Percentiles rank a stretch among this genome's conserved stretches.
Conservation (phyloP, 1,140 invertebrate species). For the Neocloeon triangulifer region DNA sequence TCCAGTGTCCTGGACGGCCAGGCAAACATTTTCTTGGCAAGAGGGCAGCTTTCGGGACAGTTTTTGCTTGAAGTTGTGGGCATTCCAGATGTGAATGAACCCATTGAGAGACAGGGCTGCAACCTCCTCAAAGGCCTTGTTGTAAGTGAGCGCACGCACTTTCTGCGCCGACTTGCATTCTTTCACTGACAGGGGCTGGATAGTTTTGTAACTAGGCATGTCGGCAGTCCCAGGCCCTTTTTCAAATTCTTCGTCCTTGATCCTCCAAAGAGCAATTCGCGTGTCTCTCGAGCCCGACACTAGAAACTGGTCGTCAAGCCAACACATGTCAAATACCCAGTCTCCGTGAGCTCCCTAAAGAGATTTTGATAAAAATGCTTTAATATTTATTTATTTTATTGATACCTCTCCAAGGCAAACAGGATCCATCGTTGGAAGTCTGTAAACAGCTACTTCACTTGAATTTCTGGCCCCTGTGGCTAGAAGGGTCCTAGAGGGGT, state of each 20-base stretch:
- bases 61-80: slow-evolving; percentile 61
- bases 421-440: slow-evolving; percentile 78
- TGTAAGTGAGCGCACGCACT: slow-evolving; percentile 71
- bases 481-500: slow-evolving; percentile 71
- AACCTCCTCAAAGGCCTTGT: slow-evolving; percentile 64
- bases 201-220: slow-evolving; percentile 18
- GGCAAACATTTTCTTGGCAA: slow-evolving; percentile 79
- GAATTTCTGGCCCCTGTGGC: slow-evolving; percentile 85
- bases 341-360: slow-evolving; percentile 58
- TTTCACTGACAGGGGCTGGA: slow-evolving; percentile 47
- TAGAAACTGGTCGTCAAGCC: slow-evolving; percentile 88
- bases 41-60: slow-evolving; percentile 68
- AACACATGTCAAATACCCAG: slow-evolving; percentile 89
- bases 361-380: slow-evolving; percentile 7
- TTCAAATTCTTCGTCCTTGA: slow-evolving; percentile 25
- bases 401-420: slow-evolving; percentile 73
- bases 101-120: slow-evolving; percentile 83
- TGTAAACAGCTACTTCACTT: slow-evolving; percentile 81
- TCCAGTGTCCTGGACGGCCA: slow-evolving; percentile 64
- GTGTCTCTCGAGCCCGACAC: slow-evolving; percentile 85
- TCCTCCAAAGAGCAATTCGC: slow-evolving; percentile 55
- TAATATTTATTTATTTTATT: too few relatives aligned
- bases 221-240: slow-evolving; percentile 5
- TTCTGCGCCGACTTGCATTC: slow-evolving; percentile 43
- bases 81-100: slow-evolving; percentile 74